phyloP scores from a whole-genome alignment of 2,888 invertebrate genomes.

The Allygus modestus region DNA sequence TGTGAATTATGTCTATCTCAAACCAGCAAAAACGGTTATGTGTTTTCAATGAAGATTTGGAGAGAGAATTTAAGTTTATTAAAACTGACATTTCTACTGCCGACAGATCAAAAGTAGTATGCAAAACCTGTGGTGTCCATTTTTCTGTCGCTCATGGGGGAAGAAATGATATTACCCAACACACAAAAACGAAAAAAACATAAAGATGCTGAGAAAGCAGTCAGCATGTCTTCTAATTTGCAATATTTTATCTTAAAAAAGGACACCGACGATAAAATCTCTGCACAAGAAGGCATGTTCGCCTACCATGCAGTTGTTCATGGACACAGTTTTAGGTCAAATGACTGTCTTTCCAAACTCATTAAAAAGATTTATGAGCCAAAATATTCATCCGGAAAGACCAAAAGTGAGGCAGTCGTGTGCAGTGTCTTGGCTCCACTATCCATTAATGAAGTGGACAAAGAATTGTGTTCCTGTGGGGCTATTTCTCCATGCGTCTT shows the following conservation, averaged over 20 bases:
- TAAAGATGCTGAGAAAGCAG: slow-evolving; percentile 5
- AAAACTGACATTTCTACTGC: slow-evolving; percentile 23
- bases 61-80: too few species aligned
- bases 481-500: background rate
- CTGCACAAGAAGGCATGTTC: slow-evolving; percentile 27
- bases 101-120: slow-evolving; percentile 4
- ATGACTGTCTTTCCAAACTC: slow-evolving; percentile 1
- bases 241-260: background rate
- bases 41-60: too few species aligned
- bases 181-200: slow-evolving; percentile 9
- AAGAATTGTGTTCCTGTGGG: background rate
- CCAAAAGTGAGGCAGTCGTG: slow-evolving; percentile 17
- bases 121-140: slow-evolving; percentile 7
- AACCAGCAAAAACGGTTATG: too few species aligned
- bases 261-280: slow-evolving; percentile 28
- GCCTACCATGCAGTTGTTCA: slow-evolving; percentile 20
- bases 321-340: slow-evolving; percentile 31
- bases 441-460: slow-evolving; percentile 1
- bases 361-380: slow-evolving; percentile 9
- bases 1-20: too few species aligned
- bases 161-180: slow-evolving; percentile 11
- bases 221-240: background rate
- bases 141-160: slow-evolving; percentile 29
- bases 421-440: background rate
- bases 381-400: slow-evolving; percentile 14